Base-by-base conservation (phyloP, 2,888 invertebrate species). In the Caenorhabditis sp. region DNA sequence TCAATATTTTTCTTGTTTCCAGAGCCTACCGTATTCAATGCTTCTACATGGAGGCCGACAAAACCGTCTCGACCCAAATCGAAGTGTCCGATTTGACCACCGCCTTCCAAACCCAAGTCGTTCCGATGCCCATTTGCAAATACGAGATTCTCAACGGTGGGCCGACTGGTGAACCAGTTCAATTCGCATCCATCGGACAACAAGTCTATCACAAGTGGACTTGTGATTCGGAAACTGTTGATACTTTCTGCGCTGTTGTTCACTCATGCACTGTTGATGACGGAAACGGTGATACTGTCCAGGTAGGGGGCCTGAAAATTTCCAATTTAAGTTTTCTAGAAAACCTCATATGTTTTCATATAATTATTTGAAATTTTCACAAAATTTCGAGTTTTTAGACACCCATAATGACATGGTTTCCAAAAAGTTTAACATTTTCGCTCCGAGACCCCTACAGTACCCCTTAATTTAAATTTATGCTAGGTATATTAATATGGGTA, bases 1-100 rank as follows among this genome's bases (percentile, higher is more conserved):
- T n/a, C n/a, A n/a, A n/a, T n/a, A n/a, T n/a, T n/a, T n/a, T n/a
- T n/a, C n/a, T n/a, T n/a, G n/a, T n/a, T n/a, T 74, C 58, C 66
- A 78, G 85, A 14, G 84, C 83, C 57, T 85, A 85, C 78, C 83
- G 83, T 43, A 80, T 85, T 53, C 83, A 85, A 68, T 85, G 85
- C 82, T 85, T 85, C 82, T 85, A 85, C 81, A 85, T 85, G 85
- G 85, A 85, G 58, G 76, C 84, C 24, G 84, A 85, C 76, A 85
- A 85, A 71, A 84, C 84, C 17, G 83, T 85, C 58, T 81, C 79
- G 50, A 78, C 79, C 49, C 78, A 84, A 51, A 75, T 85, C 67
- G 83, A 83, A 69, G 85, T 82, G 14, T 83, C 84, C 31, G 84
- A 85, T 27, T 76, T 85, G 53, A 85, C 85, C 21, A 85, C 85